A percentile compares a stretch with the other conserved stretches of the same genome.
These are phyloP conservation scores for Rhagium mordax DNA, from an alignment of 2,888 invertebrate species.

Conservation along the genomic window DNA sequence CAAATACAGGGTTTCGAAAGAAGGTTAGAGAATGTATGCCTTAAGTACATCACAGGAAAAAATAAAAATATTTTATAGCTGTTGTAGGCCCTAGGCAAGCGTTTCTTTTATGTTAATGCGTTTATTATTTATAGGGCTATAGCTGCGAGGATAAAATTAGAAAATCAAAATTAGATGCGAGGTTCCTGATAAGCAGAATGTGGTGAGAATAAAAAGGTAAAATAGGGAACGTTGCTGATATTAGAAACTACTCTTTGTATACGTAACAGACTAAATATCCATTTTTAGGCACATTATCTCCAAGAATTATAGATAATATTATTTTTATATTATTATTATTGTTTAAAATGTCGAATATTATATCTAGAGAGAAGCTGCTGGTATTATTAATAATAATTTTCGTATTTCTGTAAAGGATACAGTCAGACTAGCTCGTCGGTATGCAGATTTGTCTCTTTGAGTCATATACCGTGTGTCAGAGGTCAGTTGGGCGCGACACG, in stretches of 20 bases:
- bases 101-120: neutral
- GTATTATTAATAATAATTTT: neutral
- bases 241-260: too few relatives aligned
- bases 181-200: too few relatives aligned
- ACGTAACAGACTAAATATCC: too few relatives aligned
- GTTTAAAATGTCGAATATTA: neutral
- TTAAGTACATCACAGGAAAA: neutral
- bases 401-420: conserved; percentile 6
- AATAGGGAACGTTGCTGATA: too few relatives aligned
- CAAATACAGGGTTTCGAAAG: neutral
- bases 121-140: neutral
- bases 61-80: neutral
- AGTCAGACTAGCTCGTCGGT: conserved; percentile 46
- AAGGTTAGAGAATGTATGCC: neutral
- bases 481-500: conserved; percentile 66
- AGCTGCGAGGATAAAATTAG: too few relatives aligned
- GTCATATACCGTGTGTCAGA: conserved; percentile 59
- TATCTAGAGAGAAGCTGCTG: too few relatives aligned
- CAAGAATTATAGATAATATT: too few relatives aligned
- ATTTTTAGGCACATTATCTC: too few relatives aligned
- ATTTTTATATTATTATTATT: neutral
- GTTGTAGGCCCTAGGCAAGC: neutral
- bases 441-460: conserved; percentile 66
- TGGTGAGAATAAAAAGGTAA: too few relatives aligned
- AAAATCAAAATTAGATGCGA: too few relatives aligned